These are phyloP conservation scores for Sebastes trivittatus DNA, from an alignment of 2,797 vertebrate genomes.

Conservation along the genomic window DNA sequence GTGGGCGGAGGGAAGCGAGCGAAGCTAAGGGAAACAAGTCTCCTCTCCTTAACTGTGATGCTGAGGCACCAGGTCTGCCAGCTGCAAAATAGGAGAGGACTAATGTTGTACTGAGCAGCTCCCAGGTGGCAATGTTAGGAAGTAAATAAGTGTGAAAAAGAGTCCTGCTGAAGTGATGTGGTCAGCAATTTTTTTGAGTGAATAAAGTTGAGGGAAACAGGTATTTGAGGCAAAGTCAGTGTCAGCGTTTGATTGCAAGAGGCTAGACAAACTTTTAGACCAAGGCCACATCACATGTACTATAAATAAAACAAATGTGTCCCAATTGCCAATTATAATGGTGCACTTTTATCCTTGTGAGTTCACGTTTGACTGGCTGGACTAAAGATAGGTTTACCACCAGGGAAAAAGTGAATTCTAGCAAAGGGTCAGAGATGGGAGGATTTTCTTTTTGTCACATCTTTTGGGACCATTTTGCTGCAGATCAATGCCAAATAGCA, in stretches of 20 bases:
- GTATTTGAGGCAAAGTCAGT: slow-evolving; percentile 1
- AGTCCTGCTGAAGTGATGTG: background rate
- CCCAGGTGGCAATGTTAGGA: slow-evolving; percentile 24
- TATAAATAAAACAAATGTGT: background rate
- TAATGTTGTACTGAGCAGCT: slow-evolving; percentile 28
- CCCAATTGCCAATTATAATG: background rate
- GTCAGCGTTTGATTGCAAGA: slow-evolving; percentile 28
- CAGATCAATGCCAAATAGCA: background rate
- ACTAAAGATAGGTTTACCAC: background rate
- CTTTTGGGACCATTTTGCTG: background rate
- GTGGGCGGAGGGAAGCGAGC: slow-evolving; percentile 11
- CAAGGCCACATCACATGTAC: background rate
- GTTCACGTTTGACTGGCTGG: background rate
- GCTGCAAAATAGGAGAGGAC: slow-evolving; percentile 34
- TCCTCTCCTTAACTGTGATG: slow-evolving; percentile 16
- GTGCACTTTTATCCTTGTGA: background rate
- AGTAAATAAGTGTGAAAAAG: slow-evolving; percentile 31
- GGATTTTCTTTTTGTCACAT: background rate
- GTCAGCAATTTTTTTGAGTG: slow-evolving; percentile 31
- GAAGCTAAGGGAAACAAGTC: slow-evolving; percentile 33
- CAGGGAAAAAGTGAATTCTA: background rate
- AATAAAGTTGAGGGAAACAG: slow-evolving; percentile 29
- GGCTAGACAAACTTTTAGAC: background rate
- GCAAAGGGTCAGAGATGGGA: background rate
- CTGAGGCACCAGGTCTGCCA: slow-evolving; percentile 39